Evolutionary conservation across 2,113 vertebrate species (phyloP).

Genomic region (Tympanuchus pallidicinctus): DNA sequence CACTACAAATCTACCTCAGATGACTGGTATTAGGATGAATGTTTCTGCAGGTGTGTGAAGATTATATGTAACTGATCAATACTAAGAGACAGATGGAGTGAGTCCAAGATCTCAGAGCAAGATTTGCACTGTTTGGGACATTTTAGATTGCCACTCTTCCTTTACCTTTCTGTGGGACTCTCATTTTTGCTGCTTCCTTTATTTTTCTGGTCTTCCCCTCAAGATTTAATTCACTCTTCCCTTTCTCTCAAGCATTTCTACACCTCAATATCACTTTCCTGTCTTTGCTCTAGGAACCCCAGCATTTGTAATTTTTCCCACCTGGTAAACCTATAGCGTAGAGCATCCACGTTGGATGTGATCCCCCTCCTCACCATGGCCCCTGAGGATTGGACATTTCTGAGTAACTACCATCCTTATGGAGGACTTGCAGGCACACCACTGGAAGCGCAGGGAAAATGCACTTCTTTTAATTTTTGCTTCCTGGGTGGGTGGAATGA

Average conservation of each 20-base stretch:
- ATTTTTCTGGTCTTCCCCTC: not conserved
- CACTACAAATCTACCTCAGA: not conserved
- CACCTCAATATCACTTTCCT: not conserved
- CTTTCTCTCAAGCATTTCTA: not conserved
- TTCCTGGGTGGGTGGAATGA: not conserved
- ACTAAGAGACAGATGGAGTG: not conserved
- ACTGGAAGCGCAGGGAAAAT: rapidly evolving
- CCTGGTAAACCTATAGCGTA: not conserved
- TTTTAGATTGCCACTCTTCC: not conserved
- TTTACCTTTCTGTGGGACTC: not conserved
- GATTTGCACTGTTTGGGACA: not conserved
- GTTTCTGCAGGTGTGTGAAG: not conserved
- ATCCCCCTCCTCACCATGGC: not conserved
- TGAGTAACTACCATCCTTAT: not conserved
- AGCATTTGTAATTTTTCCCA: not conserved
- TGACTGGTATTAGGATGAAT: not conserved
- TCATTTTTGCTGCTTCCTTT: not conserved
- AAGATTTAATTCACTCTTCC: not conserved
- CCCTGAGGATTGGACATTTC: not conserved
- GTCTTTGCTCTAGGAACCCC: not conserved
- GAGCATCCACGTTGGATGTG: rapidly evolving
- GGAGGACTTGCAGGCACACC: not conserved
- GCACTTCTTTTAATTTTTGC: rapidly evolving
- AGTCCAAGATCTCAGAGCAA: not conserved
- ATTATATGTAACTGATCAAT: not conserved